Conservation (phyloP, 2,888 invertebrate genomes). For the Herminia tarsipennalis region DNA sequence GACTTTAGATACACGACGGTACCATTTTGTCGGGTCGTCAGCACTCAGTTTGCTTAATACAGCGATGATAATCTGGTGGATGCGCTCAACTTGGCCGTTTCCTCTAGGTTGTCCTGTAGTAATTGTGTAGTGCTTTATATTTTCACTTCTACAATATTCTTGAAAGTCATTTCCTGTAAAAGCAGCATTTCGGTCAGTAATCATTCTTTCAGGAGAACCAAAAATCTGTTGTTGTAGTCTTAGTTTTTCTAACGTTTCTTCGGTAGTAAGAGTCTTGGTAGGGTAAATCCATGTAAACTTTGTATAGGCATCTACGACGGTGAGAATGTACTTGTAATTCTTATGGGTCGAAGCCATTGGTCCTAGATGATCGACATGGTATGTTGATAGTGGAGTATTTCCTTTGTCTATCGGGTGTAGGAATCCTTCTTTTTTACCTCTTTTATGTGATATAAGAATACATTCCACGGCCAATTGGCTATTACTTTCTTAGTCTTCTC, state of each 20-base stretch:
- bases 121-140: slow-evolving; percentile 26
- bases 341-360: slow-evolving; percentile 25
- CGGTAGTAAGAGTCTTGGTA: slow-evolving; percentile 12
- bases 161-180: slow-evolving; percentile 34
- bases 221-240: slow-evolving; percentile 32
- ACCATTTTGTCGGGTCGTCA: neutral
- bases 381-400: slow-evolving; percentile 23
- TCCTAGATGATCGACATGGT: slow-evolving; percentile 26
- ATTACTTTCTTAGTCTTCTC: slow-evolving; percentile 27
- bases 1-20: neutral
- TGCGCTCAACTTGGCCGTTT: slow-evolving; percentile 40
- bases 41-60: slow-evolving; percentile 6
- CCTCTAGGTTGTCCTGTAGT: slow-evolving; percentile 39
- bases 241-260: slow-evolving; percentile 21
- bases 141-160: slow-evolving; percentile 28
- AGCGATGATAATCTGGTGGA: slow-evolving; percentile 19
- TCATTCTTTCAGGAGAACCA: neutral
- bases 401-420: slow-evolving; percentile 27
- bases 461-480: slow-evolving; percentile 33
- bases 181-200: slow-evolving; percentile 32
- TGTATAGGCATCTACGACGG: slow-evolving; percentile 21
- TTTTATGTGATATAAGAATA: slow-evolving; percentile 32
- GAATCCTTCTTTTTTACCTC: slow-evolving; percentile 42
- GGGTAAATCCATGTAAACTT: slow-evolving; percentile 39
- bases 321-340: slow-evolving; percentile 31